These are phyloP conservation scores for Herminia tarsipennalis DNA, from an alignment of 2,888 invertebrate genomes.

Conservation along the genomic window DNA sequence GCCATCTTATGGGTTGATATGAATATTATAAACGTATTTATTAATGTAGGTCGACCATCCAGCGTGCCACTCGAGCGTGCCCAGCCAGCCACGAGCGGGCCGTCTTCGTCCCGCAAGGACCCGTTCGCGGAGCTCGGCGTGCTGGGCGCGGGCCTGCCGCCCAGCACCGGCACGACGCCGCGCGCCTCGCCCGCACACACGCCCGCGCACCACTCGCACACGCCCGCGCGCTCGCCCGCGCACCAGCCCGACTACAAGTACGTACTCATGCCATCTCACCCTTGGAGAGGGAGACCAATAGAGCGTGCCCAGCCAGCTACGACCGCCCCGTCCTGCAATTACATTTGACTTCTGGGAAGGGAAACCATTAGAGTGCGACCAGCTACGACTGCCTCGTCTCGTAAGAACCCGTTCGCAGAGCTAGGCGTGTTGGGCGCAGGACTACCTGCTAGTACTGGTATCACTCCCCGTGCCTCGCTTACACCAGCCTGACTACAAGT, in stretches of 20 bases:
- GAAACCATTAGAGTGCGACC: too few relatives aligned
- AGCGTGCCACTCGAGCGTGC: slow-evolving; percentile 76
- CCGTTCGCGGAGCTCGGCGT: slow-evolving; percentile 91
- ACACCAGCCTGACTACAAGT: slow-evolving; percentile 82
- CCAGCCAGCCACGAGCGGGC: slow-evolving; percentile 70
- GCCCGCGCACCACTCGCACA: slow-evolving; percentile 58
- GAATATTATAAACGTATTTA: background rate
- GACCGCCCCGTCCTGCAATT: too few relatives aligned
- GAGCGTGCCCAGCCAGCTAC: slow-evolving; percentile 80
- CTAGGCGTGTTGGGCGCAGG: slow-evolving; percentile 77
- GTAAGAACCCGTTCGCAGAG: slow-evolving; percentile 90
- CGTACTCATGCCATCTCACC: too few relatives aligned
- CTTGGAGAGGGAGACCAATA: too few relatives aligned
- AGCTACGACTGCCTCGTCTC: too few relatives aligned
- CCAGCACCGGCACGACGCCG: slow-evolving; percentile 47
- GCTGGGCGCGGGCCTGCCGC: slow-evolving; percentile 42
- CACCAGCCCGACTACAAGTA: slow-evolving; percentile 82
- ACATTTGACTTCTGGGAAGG: too few relatives aligned
- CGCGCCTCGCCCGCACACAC: slow-evolving; percentile 71
- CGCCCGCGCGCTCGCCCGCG: slow-evolving; percentile 68
- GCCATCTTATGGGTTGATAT: too few relatives aligned
- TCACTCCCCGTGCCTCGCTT: slow-evolving; percentile 67
- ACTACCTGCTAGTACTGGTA: slow-evolving; percentile 17
- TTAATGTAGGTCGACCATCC: slow-evolving; percentile 59
- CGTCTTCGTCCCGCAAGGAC: slow-evolving; percentile 82